Evolutionary conservation across 1,140 invertebrate species (phyloP), one percentile per base, ranked within the genome.

Genomic region (Tetraneura akinire): DNA sequence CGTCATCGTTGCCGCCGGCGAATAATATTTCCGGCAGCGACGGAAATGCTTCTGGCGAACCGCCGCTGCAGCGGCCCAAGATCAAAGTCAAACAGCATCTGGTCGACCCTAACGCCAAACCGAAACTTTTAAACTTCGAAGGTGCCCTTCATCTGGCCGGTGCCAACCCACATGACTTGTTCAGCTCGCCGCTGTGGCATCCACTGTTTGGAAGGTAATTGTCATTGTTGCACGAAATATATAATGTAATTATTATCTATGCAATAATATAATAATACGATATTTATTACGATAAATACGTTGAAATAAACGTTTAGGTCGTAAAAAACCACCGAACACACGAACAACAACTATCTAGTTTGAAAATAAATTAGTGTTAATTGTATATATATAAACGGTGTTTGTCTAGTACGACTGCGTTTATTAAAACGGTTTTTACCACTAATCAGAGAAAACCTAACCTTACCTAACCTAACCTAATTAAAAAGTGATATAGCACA

Each of bases 21-120:
- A 37, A 8, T 37, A 37, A 37, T 37, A 4, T 42, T 3, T 3
- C 21, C 8, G 23, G 42, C 55, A 29, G 49, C 8, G 23, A 26
- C 55, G 45, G 49, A 13, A 57, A 55, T 8, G 1, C 60, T 13
- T 0, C 73, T 62, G 51, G 60, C 42, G 32, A 32, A 23, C 16
- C 83, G 84, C 80, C 83, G 85, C 83, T 80, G 85, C 32, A 42
- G 3, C 55, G 26, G 83, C 83, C 84, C 32, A 87, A 86, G 81
- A 82, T 87, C 45, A 87, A 86, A 83, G 84, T 85, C 23, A 86
- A 85, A 82, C 84, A 86, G 68, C 84, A 86, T 83, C 83, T 87
- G n/a, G 83, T 87, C 66, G 86, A 87, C 81, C 85, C 86, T 1
- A 84, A 83, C 55, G 51, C 80, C 1, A 82, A 81, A 53, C 84